A percentile compares a stretch with the other conserved stretches of the same genome.
Evolutionary conservation across 2,113 vertebrate species (phyloP).

Genomic region (Herpetotheres cachinnans): DNA sequence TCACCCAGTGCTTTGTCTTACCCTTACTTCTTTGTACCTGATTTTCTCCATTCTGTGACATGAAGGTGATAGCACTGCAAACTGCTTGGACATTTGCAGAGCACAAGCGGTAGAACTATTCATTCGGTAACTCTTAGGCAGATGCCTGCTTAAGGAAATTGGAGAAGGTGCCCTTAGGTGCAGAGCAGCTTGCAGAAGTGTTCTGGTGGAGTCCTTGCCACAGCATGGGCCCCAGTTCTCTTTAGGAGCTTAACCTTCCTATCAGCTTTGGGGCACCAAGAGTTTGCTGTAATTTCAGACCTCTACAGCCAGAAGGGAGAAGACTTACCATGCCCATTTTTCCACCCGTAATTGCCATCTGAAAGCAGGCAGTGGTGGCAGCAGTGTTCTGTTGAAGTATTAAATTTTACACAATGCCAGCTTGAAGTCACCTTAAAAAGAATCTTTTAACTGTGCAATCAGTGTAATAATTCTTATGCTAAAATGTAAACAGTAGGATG

Average conservation of each 20-base stretch:
- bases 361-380: not conserved
- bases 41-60: not conserved
- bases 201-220: not conserved
- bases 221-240: not conserved
- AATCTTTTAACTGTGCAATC: not conserved
- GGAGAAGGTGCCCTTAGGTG: not conserved
- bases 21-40: not conserved
- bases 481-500: not conserved
- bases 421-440: not conserved
- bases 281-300: not conserved
- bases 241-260: not conserved
- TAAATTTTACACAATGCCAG: not conserved
- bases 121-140: not conserved
- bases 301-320: not conserved
- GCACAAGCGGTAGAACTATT: not conserved
- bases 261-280: not conserved
- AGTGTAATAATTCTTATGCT: not conserved
- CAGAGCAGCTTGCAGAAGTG: not conserved
- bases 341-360: not conserved
- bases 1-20: not conserved
- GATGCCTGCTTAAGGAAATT: not conserved
- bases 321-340: fast-evolving
- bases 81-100: not conserved
- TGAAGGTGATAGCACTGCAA: not conserved
- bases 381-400: not conserved